Evolutionary conservation across 2,797 vertebrate species (phyloP).

Genomic region (Chaetophractus vellerosus): DNA sequence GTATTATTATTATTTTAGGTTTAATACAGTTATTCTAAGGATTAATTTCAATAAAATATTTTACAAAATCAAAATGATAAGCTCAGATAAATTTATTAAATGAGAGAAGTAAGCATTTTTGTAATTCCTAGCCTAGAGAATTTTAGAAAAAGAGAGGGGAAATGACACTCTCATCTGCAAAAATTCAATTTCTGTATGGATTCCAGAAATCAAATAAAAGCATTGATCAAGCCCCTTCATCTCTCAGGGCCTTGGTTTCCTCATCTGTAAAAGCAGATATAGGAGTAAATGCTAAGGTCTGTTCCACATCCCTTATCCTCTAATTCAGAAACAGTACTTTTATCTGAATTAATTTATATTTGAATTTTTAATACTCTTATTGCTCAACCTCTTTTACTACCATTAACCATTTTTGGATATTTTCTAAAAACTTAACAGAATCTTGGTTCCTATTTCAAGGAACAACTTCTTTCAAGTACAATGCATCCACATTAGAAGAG

Average conservation of each 20-base stretch:
- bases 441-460: constrained; percentile 20
- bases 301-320: not conserved
- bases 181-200: not conserved
- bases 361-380: not conserved
- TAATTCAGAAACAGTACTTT: not conserved
- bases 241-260: not conserved
- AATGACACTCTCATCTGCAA: not conserved
- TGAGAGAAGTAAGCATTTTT: not conserved
- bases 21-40: not conserved
- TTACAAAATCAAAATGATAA: not conserved
- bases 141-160: not conserved
- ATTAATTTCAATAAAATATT: not conserved
- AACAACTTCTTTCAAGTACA: not conserved
- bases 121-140: not conserved
- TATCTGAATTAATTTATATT: constrained; percentile 25
- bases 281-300: constrained; percentile 1
- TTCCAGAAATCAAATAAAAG: not conserved
- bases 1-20: not conserved
- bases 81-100: not conserved
- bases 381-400: not conserved
- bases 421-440: constrained; percentile 42
- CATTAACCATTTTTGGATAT: not conserved
- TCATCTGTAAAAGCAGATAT: not conserved
- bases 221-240: not conserved
- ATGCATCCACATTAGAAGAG: not conserved